Evolutionary conservation across 2,888 invertebrate species (phyloP), one percentile per base, ranked within the genome.

Genomic region (Latrodectus hesperus): DNA sequence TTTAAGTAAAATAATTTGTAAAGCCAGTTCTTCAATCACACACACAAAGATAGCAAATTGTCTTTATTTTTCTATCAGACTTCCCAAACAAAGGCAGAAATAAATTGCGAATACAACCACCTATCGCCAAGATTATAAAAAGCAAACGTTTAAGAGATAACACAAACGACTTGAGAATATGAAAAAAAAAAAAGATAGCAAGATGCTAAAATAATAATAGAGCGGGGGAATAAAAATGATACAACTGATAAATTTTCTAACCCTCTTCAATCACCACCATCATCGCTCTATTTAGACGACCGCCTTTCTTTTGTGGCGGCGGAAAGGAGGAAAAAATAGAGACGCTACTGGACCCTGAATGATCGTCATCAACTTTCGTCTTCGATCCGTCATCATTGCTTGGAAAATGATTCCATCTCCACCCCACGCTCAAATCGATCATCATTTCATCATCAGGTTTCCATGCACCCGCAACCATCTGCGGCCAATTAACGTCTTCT

Each of bases 341-440:
- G 53, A 55, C 22, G 85, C 85, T 85, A 70, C 85, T 51, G 79
- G 55, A 78, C 73, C 73, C 75, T 64, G 75, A 60, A 52, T 79
- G 82, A 52, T 81, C 73, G 77, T 73, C 86, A 81, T 87, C 76
- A 82, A 72, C 86, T 77, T 73, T 70, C 73, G 3, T 78, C 71
- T 67, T 60, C 77, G 49, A 87, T 87, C 86, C 52, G 77, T 87
- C 86, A 86, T 86, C 86, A 81, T 87, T 71, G 74, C 55, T 53
- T n/a, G 52, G 75, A 71, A 86, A 81, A 81, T 76, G 53, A 77
- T 79, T 74, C 67, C 71, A 16, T 70, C 76, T 73, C 70, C 51
- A 52, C 55, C n/a, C 81, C 22, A 73, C 81, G 77, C 81, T 81
- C 80, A n/a, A 12, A 60, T 60, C 60, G 60, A 87, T 81, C 80